Conservation (phyloP, 2,888 invertebrate genomes). For the Pheosia gnoma region DNA sequence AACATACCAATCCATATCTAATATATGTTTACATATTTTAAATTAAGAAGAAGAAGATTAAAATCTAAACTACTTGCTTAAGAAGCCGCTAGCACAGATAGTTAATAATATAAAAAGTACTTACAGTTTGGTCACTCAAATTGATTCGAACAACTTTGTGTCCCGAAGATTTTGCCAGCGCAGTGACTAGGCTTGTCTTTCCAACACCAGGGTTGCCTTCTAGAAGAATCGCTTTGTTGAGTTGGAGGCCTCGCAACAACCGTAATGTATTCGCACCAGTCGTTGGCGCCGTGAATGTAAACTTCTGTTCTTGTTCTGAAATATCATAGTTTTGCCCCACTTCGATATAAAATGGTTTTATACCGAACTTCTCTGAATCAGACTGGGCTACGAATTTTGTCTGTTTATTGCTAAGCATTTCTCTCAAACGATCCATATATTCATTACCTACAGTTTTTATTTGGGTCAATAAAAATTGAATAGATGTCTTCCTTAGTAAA, state of each 20-base stretch:
- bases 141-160: slow-evolving; percentile 96
- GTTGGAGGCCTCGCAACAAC: slow-evolving; percentile 93
- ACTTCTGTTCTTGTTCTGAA: slow-evolving; percentile 66
- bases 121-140: slow-evolving; percentile 98
- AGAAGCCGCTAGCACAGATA: too few species aligned
- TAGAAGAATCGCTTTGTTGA: slow-evolving; percentile 95
- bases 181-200: slow-evolving; percentile 97
- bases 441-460: slow-evolving; percentile 70
- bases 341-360: slow-evolving; percentile 90
- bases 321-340: slow-evolving; percentile 67
- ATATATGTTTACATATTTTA: too few species aligned
- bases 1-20: too few species aligned
- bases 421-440: slow-evolving; percentile 56
- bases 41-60: too few species aligned
- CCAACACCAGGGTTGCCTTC: slow-evolving; percentile 99
- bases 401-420: slow-evolving; percentile 62
- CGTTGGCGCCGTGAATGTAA: slow-evolving; percentile 91
- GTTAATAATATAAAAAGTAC: slow-evolving; percentile 41
- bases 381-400: slow-evolving; percentile 62
- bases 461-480: slow-evolving; percentile 83
- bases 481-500: slow-evolving; percentile 78
- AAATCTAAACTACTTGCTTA: too few species aligned
- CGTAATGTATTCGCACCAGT: slow-evolving; percentile 92
- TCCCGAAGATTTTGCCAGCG: slow-evolving; percentile 93
- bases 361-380: slow-evolving; percentile 85